phyloP scores from a whole-genome alignment of 2,113 vertebrate species.

The Mustela lutreola region DNA sequence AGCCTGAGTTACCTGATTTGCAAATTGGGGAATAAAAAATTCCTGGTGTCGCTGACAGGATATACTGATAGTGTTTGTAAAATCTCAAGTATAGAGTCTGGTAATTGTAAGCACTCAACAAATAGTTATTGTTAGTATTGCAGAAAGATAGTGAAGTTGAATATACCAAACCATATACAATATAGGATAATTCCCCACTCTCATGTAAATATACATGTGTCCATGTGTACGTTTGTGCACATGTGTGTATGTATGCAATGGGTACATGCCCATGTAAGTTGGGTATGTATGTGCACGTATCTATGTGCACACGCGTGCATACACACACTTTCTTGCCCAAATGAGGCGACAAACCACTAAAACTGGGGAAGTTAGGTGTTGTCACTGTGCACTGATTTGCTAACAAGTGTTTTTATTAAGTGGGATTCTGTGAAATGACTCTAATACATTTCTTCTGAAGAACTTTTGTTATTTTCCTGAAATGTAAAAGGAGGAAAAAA shows the following conservation, averaged over 20 bases:
- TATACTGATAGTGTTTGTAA: not conserved
- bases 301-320: not conserved
- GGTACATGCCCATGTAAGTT: not conserved
- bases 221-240: not conserved
- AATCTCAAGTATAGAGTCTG: not conserved
- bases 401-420: slow-evolving; percentile 79
- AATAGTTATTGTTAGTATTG: not conserved
- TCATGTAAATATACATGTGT: not conserved
- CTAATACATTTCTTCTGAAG: slow-evolving; percentile 75
- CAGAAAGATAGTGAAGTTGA: not conserved
- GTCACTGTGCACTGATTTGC: slow-evolving; percentile 71
- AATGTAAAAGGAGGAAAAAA: slow-evolving; percentile 57
- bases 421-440: slow-evolving; percentile 82
- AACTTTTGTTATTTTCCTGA: slow-evolving; percentile 61
- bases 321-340: not conserved
- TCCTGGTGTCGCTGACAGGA: not conserved
- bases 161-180: not conserved
- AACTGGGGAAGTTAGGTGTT: not conserved
- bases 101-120: not conserved
- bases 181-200: not conserved
- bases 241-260: not conserved
- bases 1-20: not conserved
- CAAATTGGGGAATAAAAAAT: not conserved
- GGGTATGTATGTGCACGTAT: not conserved
- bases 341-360: not conserved